A percentile compares a stretch with the other conserved stretches of the same genome.
Conservation (phyloP, 2,797 vertebrate species). For the Sarcoramphus papa region DNA sequence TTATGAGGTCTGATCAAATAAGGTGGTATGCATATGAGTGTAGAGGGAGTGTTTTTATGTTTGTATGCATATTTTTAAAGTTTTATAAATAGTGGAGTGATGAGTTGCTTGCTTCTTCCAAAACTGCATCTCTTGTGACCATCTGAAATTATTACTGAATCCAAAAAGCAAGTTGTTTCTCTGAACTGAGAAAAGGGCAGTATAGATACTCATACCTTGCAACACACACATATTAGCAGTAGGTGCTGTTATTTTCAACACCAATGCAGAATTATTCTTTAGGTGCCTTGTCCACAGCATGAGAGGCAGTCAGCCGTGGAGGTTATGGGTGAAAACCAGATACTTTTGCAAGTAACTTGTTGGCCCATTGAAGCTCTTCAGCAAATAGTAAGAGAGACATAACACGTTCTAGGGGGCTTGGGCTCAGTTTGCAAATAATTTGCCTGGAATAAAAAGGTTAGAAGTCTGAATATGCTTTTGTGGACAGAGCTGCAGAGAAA, state of each 20-base stretch:
- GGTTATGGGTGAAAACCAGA: neutral
- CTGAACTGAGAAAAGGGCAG: neutral
- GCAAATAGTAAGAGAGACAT: neutral
- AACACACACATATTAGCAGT: neutral
- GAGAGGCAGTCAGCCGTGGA: neutral
- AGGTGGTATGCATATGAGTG: neutral
- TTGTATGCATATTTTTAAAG: neutral
- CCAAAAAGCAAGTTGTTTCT: too few species aligned
- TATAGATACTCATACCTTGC: neutral
- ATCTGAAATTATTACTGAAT: neutral
- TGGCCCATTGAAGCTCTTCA: neutral
- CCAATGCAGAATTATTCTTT: neutral
- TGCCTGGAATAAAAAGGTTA: neutral
- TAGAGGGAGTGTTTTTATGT: neutral
- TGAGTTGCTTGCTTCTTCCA: neutral
- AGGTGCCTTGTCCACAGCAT: neutral
- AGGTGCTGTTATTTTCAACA: neutral
- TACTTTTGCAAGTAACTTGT: neutral
- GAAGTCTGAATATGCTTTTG: neutral
- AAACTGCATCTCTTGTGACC: neutral
- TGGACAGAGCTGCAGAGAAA: neutral
- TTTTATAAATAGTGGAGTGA: neutral
- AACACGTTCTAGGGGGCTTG: neutral
- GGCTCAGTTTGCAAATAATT: neutral
- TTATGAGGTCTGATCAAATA: neutral